A percentile compares a stretch with the other conserved stretches of the same genome.
Conservation (phyloP, 2,888 invertebrate species). For the Anthophora plumipes region DNA sequence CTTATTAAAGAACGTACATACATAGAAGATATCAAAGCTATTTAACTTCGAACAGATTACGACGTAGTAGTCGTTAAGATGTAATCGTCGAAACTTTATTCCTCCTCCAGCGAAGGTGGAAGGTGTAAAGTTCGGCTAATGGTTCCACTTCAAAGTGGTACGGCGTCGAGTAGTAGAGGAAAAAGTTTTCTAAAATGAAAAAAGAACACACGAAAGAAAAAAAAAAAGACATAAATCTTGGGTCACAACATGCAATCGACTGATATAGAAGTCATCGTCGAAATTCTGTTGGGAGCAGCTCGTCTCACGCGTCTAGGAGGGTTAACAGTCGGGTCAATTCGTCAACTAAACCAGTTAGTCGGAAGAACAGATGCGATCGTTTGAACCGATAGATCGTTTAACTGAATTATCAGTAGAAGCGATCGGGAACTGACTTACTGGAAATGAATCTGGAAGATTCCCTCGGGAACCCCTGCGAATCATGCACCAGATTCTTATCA, state of each 20-base stretch:
- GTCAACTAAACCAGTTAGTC: slow-evolving; percentile 79
- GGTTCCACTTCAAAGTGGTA: not conserved
- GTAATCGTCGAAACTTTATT: slow-evolving; percentile 1
- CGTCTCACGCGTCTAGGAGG: slow-evolving; percentile 65
- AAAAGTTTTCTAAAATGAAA: not conserved
- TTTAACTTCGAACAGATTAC: slow-evolving; percentile 13
- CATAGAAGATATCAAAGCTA: not conserved
- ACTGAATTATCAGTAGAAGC: slow-evolving; percentile 74
- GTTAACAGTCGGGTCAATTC: slow-evolving; percentile 82
- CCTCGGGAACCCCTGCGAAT: slow-evolving; percentile 14
- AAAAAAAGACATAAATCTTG: slow-evolving; percentile 3
- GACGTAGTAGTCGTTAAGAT: not conserved
- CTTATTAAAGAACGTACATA: not conserved
- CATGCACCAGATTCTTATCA: slow-evolving; percentile 24
- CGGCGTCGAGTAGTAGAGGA: too few species aligned
- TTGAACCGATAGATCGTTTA: slow-evolving; percentile 72
- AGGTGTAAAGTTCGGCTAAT: not conserved
- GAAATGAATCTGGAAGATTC: slow-evolving; percentile 44
- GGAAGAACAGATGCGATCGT: slow-evolving; percentile 74
- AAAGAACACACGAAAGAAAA: not conserved
- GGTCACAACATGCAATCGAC: slow-evolving; percentile 9
- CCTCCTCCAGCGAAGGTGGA: not conserved
- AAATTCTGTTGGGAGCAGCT: slow-evolving; percentile 29
- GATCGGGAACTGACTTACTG: slow-evolving; percentile 61
- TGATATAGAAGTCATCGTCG: slow-evolving; percentile 29